Evolutionary conservation across 1,140 invertebrate genomes (phyloP), one percentile per base, ranked within the genome.

Genomic region (Dufourea novaeangliae): DNA sequence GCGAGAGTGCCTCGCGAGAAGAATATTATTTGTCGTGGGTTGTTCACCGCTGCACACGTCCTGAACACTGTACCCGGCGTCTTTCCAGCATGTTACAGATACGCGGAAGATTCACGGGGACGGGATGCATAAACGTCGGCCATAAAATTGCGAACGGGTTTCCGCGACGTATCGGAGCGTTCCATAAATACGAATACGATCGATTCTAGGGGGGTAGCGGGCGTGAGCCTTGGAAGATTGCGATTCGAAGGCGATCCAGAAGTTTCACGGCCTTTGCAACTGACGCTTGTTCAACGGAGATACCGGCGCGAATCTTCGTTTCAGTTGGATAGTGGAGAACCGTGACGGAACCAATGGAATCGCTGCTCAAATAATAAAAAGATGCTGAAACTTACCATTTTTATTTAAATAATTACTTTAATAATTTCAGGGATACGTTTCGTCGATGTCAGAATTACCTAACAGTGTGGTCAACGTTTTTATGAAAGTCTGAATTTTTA

Each of bases 141-240:
- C 29, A 27, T 56, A 41, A 64, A 56, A 64, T 56, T 5, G 27
- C 29, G 64, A 44, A 44, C n/a, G 7, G 8, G 7, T 54, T 39
- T 17, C 22, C 4, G 8, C 22, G 14, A 20, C 66, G 32, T 29
- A 27, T 37, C 37, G 39, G 20, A 22, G 34, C 5, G 1, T 54
- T n/a, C 39, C 61, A 63, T 52, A 54, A 63, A 70, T 70, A 44
- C 52, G 34, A 70, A 22, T 22, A 22, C 34, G 54, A 70, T 70
- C 54, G 54, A 70, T 54, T 29, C 7, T 2, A 3, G 14, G 20
- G 17, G 32, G 25, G 2, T 5, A 8, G 14, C 3, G 37, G 2
- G 44, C 4, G 20, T 8, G 3, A n/a, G 4, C 5, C 37, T 27
- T 25, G 29, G n/a, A n/a, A n/a, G 29, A 34, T 34, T 25, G 41